Evolutionary conservation across 2,797 vertebrate genomes (phyloP).

Genomic region (Clarias laeviceps): DNA sequence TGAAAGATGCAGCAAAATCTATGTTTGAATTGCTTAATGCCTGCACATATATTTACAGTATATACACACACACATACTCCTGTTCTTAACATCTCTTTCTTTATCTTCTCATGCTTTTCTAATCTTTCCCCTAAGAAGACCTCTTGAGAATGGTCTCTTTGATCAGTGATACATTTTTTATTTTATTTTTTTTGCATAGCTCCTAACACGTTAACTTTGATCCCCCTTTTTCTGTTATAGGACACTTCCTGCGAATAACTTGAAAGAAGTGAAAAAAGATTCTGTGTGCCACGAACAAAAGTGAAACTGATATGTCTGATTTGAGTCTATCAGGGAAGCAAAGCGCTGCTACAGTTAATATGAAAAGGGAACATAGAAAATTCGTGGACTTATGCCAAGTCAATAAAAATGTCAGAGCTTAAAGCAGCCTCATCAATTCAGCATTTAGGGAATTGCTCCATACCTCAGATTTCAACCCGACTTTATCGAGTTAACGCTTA

Average conservation of each 20-base stretch:
- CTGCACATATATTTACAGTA: not conserved
- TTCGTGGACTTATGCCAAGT: slow-evolving; percentile 29
- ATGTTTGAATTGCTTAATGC: not conserved
- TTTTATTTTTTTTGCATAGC: slow-evolving; percentile 11
- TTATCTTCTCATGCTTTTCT: not conserved
- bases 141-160: slow-evolving; percentile 2
- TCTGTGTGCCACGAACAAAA: slow-evolving; percentile 31
- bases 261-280: slow-evolving; percentile 43
- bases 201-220: not conserved
- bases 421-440: slow-evolving; percentile 19
- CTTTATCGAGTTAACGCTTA: slow-evolving; percentile 10
- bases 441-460: slow-evolving; percentile 34
- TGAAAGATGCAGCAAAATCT: slow-evolving; percentile 21
- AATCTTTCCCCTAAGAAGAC: not conserved
- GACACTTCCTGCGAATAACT: slow-evolving; percentile 30
- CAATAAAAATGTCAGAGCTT: slow-evolving; percentile 34
- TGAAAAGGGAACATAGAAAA: slow-evolving; percentile 37
- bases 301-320: slow-evolving; percentile 41
- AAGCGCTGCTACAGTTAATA: slow-evolving; percentile 14
- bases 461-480: slow-evolving; percentile 2
- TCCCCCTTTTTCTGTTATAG: not conserved
- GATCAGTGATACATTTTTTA: slow-evolving; percentile 3
- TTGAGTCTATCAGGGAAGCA: slow-evolving; percentile 33
- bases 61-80: not conserved
- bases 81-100: not conserved